A percentile compares a stretch with the other conserved stretches of the same genome.
Evolutionary conservation across 2,888 invertebrate species (phyloP).

Genomic region (Philereme vetulata): DNA sequence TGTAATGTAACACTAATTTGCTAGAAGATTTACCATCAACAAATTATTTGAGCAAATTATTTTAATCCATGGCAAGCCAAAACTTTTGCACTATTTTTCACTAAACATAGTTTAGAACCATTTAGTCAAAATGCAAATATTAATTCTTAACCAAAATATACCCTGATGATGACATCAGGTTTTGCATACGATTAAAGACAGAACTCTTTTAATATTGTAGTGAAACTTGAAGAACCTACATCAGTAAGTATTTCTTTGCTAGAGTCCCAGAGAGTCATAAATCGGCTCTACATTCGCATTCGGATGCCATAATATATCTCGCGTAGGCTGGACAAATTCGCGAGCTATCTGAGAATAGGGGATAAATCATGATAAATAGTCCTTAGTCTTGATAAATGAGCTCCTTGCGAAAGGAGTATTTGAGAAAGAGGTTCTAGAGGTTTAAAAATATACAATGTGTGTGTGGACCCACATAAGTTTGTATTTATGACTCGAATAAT

Average conservation of each 20-base stretch:
- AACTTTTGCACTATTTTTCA: too few relatives aligned
- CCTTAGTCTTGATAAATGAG: slow-evolving; percentile 46
- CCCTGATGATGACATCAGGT: too few relatives aligned
- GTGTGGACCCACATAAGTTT: slow-evolving; percentile 2
- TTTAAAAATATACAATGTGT: neutral
- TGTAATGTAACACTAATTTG: too few relatives aligned
- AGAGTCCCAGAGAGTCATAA: slow-evolving; percentile 51
- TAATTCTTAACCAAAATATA: too few relatives aligned
- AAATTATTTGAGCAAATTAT: too few relatives aligned
- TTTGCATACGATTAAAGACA: too few relatives aligned
- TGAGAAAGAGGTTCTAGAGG: slow-evolving; percentile 8
- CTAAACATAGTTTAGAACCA: too few relatives aligned
- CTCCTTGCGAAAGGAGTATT: slow-evolving; percentile 18
- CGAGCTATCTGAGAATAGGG: slow-evolving; percentile 48
- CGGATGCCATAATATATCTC: slow-evolving; percentile 62
- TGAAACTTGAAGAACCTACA: too few relatives aligned
- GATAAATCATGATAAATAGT: slow-evolving; percentile 65
- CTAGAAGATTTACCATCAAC: too few relatives aligned
- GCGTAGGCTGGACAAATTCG: slow-evolving; percentile 68
- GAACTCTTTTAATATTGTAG: too few relatives aligned
- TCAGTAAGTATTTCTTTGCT: neutral
- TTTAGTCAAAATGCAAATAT: too few relatives aligned
- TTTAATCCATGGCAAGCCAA: too few relatives aligned
- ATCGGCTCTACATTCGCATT: slow-evolving; percentile 59
- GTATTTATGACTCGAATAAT: slow-evolving; percentile 10